phyloP scores from a whole-genome alignment of 1,140 invertebrate species.

The Bombus pascuorum region DNA sequence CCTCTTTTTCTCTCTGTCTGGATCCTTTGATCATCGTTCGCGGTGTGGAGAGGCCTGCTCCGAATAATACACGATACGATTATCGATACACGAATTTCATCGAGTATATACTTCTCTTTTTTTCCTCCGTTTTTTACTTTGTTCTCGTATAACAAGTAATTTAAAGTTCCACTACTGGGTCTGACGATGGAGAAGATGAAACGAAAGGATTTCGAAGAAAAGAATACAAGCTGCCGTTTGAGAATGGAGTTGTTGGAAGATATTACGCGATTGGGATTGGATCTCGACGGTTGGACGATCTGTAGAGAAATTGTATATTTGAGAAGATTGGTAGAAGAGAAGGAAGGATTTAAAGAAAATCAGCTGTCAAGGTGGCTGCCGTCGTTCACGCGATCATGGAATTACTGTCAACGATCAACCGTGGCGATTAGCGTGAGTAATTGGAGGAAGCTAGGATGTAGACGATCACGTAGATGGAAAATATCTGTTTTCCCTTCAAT shows the following conservation, averaged over 20 bases:
- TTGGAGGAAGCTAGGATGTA: constrained; percentile 22
- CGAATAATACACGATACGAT: not conserved
- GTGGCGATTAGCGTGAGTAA: constrained; percentile 45
- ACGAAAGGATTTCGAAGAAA: not conserved
- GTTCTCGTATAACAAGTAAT: no score
- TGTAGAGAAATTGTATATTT: not conserved
- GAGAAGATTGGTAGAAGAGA: not conserved
- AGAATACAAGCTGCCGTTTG: not conserved
- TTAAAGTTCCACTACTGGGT: not conserved
- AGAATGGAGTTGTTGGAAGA: not conserved
- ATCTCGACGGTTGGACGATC: not conserved
- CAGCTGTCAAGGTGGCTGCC: not conserved
- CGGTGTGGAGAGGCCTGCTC: not conserved
- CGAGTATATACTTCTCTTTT: not conserved
- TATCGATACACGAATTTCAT: not conserved
- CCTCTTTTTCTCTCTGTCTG: not conserved
- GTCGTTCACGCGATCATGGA: not conserved
- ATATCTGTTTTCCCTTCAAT: not conserved
- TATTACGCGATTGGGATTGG: not conserved
- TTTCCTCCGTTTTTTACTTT: no score
- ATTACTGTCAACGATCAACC: not conserved
- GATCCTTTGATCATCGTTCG: constrained; percentile 20
- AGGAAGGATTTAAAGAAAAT: constrained; percentile 7
- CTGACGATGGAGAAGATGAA: not conserved
- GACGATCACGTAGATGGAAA: not conserved